These are phyloP conservation scores for Syngnathus floridae DNA, from an alignment of 2,113 vertebrate species.

Conservation along the genomic window DNA sequence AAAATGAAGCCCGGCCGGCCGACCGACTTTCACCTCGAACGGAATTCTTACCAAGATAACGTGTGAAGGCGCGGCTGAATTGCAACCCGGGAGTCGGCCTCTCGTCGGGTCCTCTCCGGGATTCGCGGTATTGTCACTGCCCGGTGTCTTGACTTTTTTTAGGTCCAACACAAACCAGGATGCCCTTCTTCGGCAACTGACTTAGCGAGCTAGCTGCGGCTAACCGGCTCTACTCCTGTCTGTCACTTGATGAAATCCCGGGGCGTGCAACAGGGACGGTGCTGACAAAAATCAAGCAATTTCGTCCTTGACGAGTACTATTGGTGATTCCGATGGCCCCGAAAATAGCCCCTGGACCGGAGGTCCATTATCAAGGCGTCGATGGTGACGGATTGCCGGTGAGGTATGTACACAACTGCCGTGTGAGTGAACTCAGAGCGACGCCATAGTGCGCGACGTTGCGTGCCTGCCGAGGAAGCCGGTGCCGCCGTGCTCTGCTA, in stretches of 20 bases:
- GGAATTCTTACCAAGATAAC: constrained; percentile 56
- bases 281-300: constrained; percentile 62
- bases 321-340: constrained; percentile 61
- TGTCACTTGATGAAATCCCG: constrained; percentile 73
- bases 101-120: constrained; percentile 30
- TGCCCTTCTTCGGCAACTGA: constrained; percentile 57
- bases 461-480: constrained; percentile 55
- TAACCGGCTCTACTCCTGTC: constrained; percentile 60
- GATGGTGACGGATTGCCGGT: constrained; percentile 76
- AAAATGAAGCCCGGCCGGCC: constrained; percentile 24
- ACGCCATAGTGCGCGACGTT: constrained; percentile 66
- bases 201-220: constrained; percentile 57
- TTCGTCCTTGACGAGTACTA: constrained; percentile 58
- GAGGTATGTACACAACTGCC: constrained; percentile 52
- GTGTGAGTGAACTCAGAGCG: constrained; percentile 53
- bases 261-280: constrained; percentile 64
- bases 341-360: constrained; percentile 66
- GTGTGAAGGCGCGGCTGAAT: constrained; percentile 30
- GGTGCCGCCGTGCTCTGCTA: constrained; percentile 23
- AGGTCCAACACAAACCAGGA: constrained; percentile 53
- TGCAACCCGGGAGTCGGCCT: constrained; percentile 29
- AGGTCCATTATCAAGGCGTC: constrained; percentile 74
- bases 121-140: neutral
- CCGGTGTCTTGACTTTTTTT: constrained; percentile 43
- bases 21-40: neutral